Evolutionary conservation across 1,140 invertebrate genomes (phyloP).

Genomic region (Zaprionus africanus): DNA sequence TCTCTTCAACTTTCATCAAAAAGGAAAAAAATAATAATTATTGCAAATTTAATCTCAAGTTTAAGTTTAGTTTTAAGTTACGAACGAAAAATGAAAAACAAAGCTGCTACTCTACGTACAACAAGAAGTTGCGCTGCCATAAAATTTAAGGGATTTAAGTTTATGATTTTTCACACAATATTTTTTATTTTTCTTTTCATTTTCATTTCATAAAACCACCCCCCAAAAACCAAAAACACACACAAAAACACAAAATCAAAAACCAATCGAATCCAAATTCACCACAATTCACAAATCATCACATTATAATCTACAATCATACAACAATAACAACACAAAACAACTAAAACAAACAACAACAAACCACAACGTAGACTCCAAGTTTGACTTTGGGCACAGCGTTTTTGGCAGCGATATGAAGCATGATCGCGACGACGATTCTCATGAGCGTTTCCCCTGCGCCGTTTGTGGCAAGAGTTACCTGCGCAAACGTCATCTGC

Average conservation of each 20-base stretch:
- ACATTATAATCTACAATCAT: constrained; percentile 28
- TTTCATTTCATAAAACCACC: constrained; percentile 74
- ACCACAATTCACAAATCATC: constrained; percentile 33
- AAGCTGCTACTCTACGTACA: constrained; percentile 7
- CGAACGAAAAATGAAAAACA: not conserved
- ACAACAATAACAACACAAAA: constrained; percentile 19
- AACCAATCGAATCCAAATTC: constrained; percentile 19
- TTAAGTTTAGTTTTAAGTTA: constrained; percentile 45
- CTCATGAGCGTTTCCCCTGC: constrained; percentile 86
- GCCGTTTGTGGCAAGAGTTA: constrained; percentile 88
- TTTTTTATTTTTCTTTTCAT: constrained; percentile 83
- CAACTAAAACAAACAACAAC: constrained; percentile 35
- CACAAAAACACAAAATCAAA: constrained; percentile 42
- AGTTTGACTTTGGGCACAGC: constrained; percentile 66
- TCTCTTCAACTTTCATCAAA: constrained; percentile 42
- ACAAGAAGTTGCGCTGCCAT: constrained; percentile 8
- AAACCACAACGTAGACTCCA: constrained; percentile 50
- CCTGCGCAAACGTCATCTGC: constrained; percentile 88
- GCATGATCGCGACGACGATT: constrained; percentile 28
- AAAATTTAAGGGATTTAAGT: constrained; percentile 39
- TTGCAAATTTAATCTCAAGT: constrained; percentile 8
- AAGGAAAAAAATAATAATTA: not conserved
- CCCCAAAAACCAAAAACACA: constrained; percentile 39
- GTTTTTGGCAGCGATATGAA: constrained; percentile 55
- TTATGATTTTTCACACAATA: constrained; percentile 77